A percentile compares a stretch with the other conserved stretches of the same genome.
These are phyloP conservation scores for Eupeodes corollae DNA, from an alignment of 1,140 invertebrate species.

Conservation along the genomic window DNA sequence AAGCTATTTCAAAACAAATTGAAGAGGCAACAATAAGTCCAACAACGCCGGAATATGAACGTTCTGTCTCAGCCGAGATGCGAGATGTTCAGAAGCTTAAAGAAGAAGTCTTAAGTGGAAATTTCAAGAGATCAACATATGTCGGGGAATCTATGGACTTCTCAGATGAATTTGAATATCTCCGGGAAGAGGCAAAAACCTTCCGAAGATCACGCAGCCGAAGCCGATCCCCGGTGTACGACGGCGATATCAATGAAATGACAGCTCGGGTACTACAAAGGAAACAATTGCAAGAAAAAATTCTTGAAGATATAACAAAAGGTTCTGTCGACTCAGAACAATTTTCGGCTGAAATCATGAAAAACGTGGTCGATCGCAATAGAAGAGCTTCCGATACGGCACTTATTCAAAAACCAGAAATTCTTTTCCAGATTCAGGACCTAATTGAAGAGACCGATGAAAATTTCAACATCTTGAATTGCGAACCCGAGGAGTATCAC, in stretches of 20 bases:
- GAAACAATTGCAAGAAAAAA: conserved; percentile 22
- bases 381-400: conserved; percentile 29
- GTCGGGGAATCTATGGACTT: conserved; percentile 28
- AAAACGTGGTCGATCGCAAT: conserved; percentile 28
- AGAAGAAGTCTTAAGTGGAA: conserved; percentile 16
- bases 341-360: conserved; percentile 10
- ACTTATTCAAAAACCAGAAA: conserved; percentile 14
- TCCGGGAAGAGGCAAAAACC: conserved; percentile 22
- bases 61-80: conserved; percentile 22
- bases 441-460: conserved; percentile 9
- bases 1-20: background rate
- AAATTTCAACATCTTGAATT: background rate
- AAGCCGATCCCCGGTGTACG: conserved; percentile 22
- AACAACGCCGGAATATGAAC: conserved; percentile 19
- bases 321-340: background rate
- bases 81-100: conserved; percentile 18
- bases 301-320: conserved; percentile 16
- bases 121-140: conserved; percentile 32
- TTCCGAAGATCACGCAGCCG: conserved; percentile 29
- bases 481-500: conserved; percentile 33
- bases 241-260: conserved; percentile 12
- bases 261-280: conserved; percentile 15
- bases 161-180: conserved; percentile 16
- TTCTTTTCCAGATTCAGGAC: conserved; percentile 6
- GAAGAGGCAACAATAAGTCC: conserved; percentile 5